Conservation (phyloP, 2,113 vertebrate species). For the Chaetodon trifascialis region DNA sequence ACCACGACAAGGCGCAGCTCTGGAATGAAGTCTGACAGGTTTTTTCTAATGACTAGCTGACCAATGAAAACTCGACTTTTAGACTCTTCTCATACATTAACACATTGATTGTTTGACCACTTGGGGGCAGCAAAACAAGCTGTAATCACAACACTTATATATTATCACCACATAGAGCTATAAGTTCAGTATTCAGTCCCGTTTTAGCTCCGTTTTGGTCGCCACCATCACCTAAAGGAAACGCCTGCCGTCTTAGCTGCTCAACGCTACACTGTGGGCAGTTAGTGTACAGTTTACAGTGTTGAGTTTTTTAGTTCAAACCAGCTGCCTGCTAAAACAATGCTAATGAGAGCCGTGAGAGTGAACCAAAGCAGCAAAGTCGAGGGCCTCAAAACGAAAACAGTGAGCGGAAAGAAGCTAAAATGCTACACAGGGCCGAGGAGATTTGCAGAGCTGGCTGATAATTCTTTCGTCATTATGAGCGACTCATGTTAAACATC, state of each 20-base stretch:
- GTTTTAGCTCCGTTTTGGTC: constrained; percentile 17
- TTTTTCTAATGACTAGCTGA: too few species aligned
- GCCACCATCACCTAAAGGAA: neutral
- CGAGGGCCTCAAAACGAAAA: neutral
- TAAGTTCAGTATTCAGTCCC: neutral
- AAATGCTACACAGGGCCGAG: neutral
- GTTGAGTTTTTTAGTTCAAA: too few species aligned
- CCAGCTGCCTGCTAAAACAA: neutral
- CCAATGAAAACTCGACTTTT: too few species aligned
- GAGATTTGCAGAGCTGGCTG: too few species aligned
- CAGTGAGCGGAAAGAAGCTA: neutral
- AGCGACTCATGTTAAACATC: neutral
- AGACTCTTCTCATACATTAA: too few species aligned
- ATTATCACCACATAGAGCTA: neutral
- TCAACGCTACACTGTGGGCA: neutral
- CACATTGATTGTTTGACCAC: too few species aligned
- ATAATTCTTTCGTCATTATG: neutral
- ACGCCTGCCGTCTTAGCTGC: neutral
- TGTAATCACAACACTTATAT: neutral
- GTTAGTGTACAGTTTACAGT: neutral
- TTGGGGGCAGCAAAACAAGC: neutral
- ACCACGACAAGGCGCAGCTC: too few species aligned
- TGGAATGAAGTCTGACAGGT: too few species aligned
- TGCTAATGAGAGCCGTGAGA: neutral
- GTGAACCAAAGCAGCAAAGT: neutral